Conservation (phyloP, 30 jellyfish, hydroid and myxozoan genomes). For the Cassiopea andromeda region DNA sequence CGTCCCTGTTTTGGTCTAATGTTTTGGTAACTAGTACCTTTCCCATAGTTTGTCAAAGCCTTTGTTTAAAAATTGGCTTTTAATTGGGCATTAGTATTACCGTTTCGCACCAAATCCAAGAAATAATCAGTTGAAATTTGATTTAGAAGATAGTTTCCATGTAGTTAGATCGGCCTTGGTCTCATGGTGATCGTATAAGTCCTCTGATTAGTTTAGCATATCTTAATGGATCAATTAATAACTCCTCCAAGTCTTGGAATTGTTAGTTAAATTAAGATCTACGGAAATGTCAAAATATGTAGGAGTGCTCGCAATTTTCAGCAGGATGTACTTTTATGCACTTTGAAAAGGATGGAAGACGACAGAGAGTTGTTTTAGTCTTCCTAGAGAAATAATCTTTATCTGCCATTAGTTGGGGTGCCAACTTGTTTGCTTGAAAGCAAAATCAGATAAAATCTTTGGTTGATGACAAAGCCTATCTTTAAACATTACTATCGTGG, state of each 20-base stretch:
- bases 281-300: background rate
- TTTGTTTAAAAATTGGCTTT: background rate
- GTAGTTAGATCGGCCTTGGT: background rate
- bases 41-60: background rate
- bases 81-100: background rate
- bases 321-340: background rate
- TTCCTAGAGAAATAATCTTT: too few species aligned
- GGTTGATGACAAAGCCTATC: too few species aligned
- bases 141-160: background rate
- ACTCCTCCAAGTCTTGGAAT: background rate
- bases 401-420: too few species aligned
- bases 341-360: too few species aligned
- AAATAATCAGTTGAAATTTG: too few species aligned
- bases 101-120: background rate
- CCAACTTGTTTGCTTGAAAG: too few species aligned
- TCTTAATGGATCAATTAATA: background rate
- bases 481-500: too few species aligned
- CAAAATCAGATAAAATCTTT: too few species aligned
- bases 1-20: too few species aligned
- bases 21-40: too few species aligned
- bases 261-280: background rate
- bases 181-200: background rate
- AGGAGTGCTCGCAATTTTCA: background rate
- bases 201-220: too few species aligned
- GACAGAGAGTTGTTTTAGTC: too few species aligned